These are phyloP conservation scores for Diarsia mendica DNA, from an alignment of 2,888 invertebrate species.

Conservation along the genomic window DNA sequence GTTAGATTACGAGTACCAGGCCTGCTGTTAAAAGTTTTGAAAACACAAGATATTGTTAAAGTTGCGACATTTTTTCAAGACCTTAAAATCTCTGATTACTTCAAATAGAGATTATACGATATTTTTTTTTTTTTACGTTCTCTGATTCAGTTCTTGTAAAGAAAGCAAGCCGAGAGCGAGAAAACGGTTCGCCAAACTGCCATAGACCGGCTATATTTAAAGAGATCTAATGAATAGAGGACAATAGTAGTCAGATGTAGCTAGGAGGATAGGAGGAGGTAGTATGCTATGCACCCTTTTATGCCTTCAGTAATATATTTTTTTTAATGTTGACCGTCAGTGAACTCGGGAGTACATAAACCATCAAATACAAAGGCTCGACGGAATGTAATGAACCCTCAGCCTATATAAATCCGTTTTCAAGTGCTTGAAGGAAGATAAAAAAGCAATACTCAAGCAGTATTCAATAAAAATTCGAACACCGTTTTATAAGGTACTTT, in stretches of 20 bases:
- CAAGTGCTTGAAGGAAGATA: background rate
- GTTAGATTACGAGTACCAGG: background rate
- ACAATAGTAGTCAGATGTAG: too few relatives aligned
- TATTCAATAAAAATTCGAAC: background rate
- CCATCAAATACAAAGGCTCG: background rate
- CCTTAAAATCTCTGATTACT: background rate
- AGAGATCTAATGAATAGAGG: background rate
- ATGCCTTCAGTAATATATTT: too few relatives aligned
- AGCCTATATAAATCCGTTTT: background rate
- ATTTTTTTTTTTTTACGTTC: background rate
- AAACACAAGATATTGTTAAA: background rate
- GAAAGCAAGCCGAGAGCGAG: background rate
- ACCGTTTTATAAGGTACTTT: slow-evolving; percentile 9
- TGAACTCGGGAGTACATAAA: background rate
- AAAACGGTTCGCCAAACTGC: background rate
- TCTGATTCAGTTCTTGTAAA: background rate
- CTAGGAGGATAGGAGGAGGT: too few relatives aligned
- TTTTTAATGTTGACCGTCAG: too few relatives aligned
- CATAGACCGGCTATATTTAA: background rate
- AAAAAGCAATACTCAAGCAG: slow-evolving; percentile 1
- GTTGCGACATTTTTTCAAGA: background rate
- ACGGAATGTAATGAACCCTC: background rate
- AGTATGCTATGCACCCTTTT: too few relatives aligned
- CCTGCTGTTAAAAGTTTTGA: background rate
- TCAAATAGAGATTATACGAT: background rate